phyloP scores from a whole-genome alignment of 2,888 invertebrate species.

The Didymodactylos carnosus region DNA sequence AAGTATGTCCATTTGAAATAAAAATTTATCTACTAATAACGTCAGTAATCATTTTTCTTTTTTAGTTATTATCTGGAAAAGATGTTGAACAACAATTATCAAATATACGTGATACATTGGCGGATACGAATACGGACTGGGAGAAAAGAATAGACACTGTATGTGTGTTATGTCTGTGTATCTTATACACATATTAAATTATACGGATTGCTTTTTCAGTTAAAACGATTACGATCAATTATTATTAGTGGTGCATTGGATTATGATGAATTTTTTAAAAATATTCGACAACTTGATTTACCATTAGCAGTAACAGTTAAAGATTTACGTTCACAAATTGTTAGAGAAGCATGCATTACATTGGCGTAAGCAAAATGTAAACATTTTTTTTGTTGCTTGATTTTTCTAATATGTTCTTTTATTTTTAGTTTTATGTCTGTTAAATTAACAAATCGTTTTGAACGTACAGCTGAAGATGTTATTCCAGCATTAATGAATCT shows the following conservation, averaged over 20 bases:
- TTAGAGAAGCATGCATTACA: constrained; percentile 81
- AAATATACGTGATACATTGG: constrained; percentile 51
- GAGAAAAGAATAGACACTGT: constrained; percentile 77
- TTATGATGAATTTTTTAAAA: constrained; percentile 5
- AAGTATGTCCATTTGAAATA: too few relatives aligned
- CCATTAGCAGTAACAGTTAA: constrained; percentile 51
- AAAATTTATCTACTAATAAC: too few relatives aligned
- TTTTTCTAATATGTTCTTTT: too few relatives aligned
- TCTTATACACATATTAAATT: not conserved
- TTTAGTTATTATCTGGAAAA: constrained; percentile 52
- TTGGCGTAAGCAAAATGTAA: too few relatives aligned
- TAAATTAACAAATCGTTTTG: constrained; percentile 37
- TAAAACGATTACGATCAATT: constrained; percentile 58
- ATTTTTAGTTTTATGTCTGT: constrained; percentile 37
- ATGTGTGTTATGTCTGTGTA: constrained; percentile 26
- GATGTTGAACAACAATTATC: constrained; percentile 64
- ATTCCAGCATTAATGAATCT: constrained; percentile 64
- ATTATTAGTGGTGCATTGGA: constrained; percentile 54
- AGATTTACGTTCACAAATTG: constrained; percentile 55
- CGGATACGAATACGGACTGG: constrained; percentile 70
- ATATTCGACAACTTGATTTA: constrained; percentile 44
- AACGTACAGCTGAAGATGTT: constrained; percentile 62
- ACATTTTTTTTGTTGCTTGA: too few relatives aligned
- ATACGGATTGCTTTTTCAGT: constrained; percentile 37
- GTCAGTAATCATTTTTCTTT: not conserved